These are phyloP conservation scores for Capitella teleta DNA, from an alignment of 1,140 invertebrate genomes.

Conservation along the genomic window DNA sequence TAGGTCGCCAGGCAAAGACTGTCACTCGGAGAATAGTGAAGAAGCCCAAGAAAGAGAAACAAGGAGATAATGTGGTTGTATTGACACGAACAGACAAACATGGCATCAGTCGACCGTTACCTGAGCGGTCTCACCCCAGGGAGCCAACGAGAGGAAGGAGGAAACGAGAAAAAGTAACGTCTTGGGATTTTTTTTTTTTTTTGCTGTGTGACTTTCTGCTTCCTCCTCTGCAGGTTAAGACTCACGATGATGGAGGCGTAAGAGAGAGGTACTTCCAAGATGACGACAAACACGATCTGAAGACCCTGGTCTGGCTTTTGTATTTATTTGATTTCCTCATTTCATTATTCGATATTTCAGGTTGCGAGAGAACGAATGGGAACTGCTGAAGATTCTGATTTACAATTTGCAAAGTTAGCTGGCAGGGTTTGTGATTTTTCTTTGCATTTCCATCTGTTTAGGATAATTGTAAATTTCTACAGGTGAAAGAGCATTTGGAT, in stretches of 20 bases:
- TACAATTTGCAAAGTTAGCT: slow-evolving; percentile 63
- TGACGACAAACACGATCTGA: slow-evolving; percentile 76
- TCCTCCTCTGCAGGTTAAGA: slow-evolving; percentile 31
- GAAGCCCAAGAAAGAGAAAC: slow-evolving; percentile 33
- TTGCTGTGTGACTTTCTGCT: neutral
- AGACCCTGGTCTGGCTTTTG: slow-evolving; percentile 60
- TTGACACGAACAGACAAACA: slow-evolving; percentile 58
- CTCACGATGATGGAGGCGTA: slow-evolving; percentile 57
- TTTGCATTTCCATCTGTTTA: neutral
- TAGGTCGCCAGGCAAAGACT: neutral
- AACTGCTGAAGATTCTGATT: slow-evolving; percentile 67
- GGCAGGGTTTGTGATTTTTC: slow-evolving; percentile 45
- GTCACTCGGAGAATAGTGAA: slow-evolving; percentile 54
- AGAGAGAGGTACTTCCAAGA: slow-evolving; percentile 75
- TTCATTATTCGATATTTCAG: slow-evolving; percentile 41
- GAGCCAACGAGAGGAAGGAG: slow-evolving; percentile 16
- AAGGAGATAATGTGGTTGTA: slow-evolving; percentile 45
- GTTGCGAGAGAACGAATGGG: slow-evolving; percentile 80
- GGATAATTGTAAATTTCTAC: neutral
- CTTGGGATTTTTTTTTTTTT: neutral
- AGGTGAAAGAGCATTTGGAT: neutral
- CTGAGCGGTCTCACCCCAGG: slow-evolving; percentile 11
- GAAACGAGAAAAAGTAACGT: slow-evolving; percentile 37
- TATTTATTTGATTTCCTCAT: neutral
- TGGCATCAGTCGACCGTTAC: slow-evolving; percentile 45